A percentile compares a stretch with the other conserved stretches of the same genome.
These are phyloP conservation scores for Pipra filicauda DNA, from an alignment of 2,113 vertebrate species.

Conservation along the genomic window DNA sequence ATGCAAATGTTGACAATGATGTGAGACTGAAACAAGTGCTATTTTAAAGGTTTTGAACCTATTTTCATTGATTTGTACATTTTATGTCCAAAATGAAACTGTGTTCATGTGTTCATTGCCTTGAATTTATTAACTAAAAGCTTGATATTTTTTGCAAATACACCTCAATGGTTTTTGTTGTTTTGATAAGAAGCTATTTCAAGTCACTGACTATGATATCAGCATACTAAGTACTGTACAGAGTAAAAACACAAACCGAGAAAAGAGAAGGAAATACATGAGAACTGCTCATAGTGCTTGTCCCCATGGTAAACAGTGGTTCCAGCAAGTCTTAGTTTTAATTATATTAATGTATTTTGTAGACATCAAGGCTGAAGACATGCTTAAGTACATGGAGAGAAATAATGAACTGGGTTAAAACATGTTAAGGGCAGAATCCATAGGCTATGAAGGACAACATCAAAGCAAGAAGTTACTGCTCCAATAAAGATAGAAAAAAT, in stretches of 20 bases:
- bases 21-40: neutral
- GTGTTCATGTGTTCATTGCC: neutral
- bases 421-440: neutral
- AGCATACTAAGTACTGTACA: neutral
- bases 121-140: neutral
- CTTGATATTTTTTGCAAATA: neutral
- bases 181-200: neutral
- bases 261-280: neutral
- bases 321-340: neutral
- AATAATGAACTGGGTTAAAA: neutral
- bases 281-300: neutral
- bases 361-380: neutral
- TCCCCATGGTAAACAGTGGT: neutral
- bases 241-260: neutral
- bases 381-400: neutral
- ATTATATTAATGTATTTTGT: neutral
- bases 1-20: neutral
- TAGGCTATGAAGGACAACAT: neutral
- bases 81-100: neutral
- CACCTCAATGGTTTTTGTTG: fast-evolving
- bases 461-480: neutral
- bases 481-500: neutral
- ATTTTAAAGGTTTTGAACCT: neutral
- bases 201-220: neutral
- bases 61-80: neutral